Evolutionary conservation across 2,888 invertebrate genomes (phyloP), one percentile per base, ranked within the genome.

Genomic region (Folsomia manolachei): DNA sequence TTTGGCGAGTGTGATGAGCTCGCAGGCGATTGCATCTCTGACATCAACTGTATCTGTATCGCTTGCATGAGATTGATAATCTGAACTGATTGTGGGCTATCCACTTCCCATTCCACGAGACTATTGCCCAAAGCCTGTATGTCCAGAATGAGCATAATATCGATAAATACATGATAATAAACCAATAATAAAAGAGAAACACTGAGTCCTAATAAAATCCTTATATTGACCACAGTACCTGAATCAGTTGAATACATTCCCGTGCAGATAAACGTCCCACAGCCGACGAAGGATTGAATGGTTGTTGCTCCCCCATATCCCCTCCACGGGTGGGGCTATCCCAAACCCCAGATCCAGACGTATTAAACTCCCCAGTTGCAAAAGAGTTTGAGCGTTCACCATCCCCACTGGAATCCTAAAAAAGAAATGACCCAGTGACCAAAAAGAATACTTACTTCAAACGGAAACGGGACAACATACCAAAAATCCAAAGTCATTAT

Each of bases 81-180:
- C 14, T 18, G 70, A 62, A 14, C 53, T 67, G 21, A 25, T 62
- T 18, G 52, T 65, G 14, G 53, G 60, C 19, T 39, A 27, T 27
- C 26, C 27, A 25, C 23, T 66, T 19, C 66, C 66, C 23, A 19
- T 23, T 73, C 71, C 1, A 72, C 72, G 7, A 71, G 70, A 26
- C 73, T 69, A 2, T 75, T 65, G 26, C 72, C 69, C 24, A 77
- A 52, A 39, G 74, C 39, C 78, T 78, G 23, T 25, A n/a, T n/a
- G n/a, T n/a, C n/a, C 7, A 21, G n/a, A 4, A 56, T 26, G 1
- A 56, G 14, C 2, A 65, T 19, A 25, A 60, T n/a, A n/a, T 21
- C n/a, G n/a, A n/a, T 21, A 39, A 39, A 9, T 39, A n/a, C n/a
- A n/a, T n/a, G n/a, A n/a, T n/a, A n/a, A n/a, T n/a, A n/a, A n/a